phyloP scores from a whole-genome alignment of 1,140 invertebrate species.

The Eubasilissa regina region DNA sequence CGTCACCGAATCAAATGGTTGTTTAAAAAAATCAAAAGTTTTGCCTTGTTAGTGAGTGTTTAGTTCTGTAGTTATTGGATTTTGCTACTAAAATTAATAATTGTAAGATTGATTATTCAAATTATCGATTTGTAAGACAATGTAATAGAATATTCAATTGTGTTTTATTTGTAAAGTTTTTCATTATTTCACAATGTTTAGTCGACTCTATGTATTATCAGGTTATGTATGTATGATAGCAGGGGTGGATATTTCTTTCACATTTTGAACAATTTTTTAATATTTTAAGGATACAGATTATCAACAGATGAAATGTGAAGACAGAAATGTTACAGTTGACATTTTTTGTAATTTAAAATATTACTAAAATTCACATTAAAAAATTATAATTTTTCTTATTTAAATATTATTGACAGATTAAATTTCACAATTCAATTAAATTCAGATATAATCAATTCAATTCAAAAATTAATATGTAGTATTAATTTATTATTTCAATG shows the following conservation, averaged over 20 bases:
- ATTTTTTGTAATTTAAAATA: no score
- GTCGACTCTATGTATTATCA: constrained; percentile 3
- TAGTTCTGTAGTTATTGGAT: constrained; percentile 59
- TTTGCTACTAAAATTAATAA: constrained; percentile 56
- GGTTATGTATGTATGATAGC: not conserved
- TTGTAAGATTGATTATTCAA: constrained; percentile 32
- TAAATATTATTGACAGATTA: no score
- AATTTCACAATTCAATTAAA: no score
- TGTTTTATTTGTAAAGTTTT: constrained; percentile 31
- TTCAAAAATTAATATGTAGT: no score
- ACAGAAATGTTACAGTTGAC: no score
- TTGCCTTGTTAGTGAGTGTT: constrained; percentile 60
- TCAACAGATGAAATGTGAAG: no score
- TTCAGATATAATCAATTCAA: no score
- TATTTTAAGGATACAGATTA: no score
- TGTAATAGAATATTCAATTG: constrained; percentile 9
- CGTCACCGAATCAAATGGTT: constrained; percentile 59
- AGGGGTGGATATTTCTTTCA: constrained; percentile 3
- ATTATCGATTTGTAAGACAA: constrained; percentile 29
- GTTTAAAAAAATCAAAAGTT: constrained; percentile 60
- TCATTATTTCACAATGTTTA: constrained; percentile 26
- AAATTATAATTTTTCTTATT: no score
- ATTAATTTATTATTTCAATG: no score
- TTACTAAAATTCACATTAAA: no score
- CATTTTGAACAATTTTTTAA: no score